These are phyloP conservation scores for Latheticus oryzae DNA, from an alignment of 2,888 invertebrate species.

Conservation along the genomic window DNA sequence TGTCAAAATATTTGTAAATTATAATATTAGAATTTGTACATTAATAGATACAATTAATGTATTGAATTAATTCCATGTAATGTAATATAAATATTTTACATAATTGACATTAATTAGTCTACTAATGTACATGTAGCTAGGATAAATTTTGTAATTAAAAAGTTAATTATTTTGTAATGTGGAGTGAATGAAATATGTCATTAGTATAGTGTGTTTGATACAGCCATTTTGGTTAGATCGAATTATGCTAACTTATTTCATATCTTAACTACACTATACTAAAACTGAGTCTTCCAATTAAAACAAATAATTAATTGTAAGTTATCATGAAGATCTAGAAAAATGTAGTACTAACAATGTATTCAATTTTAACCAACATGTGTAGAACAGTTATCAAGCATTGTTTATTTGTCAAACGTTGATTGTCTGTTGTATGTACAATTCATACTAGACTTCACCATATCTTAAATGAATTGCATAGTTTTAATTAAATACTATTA, in stretches of 20 bases:
- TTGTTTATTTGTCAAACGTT: slow-evolving; percentile 63
- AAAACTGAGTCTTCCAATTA: slow-evolving; percentile 67
- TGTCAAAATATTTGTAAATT: slow-evolving; percentile 45
- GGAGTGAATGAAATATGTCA: slow-evolving; percentile 48
- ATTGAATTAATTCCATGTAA: slow-evolving; percentile 37
- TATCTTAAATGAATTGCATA: slow-evolving; percentile 64
- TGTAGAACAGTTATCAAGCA: slow-evolving; percentile 60
- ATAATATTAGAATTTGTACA: slow-evolving; percentile 42
- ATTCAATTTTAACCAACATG: slow-evolving; percentile 60
- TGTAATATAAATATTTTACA: slow-evolving; percentile 42
- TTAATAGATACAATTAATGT: slow-evolving; percentile 43
- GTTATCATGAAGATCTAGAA: slow-evolving; percentile 55
- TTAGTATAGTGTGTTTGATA: slow-evolving; percentile 60
- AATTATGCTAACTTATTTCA: slow-evolving; percentile 42
- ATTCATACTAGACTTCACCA: slow-evolving; percentile 62
- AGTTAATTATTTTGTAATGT: slow-evolving; percentile 46
- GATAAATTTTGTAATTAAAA: slow-evolving; percentile 43
- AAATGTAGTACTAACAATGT: slow-evolving; percentile 50
- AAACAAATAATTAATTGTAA: slow-evolving; percentile 67
- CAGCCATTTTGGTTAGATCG: slow-evolving; percentile 48
- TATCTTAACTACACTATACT: slow-evolving; percentile 58
- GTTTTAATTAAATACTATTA: slow-evolving; percentile 62
- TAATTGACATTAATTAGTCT: slow-evolving; percentile 42
- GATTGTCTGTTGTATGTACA: slow-evolving; percentile 64
- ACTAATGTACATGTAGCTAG: slow-evolving; percentile 45